Evolutionary conservation across 92 coral and sea anemone genomes (phyloP).

Genomic region (Isaurus tuberculatus): DNA sequence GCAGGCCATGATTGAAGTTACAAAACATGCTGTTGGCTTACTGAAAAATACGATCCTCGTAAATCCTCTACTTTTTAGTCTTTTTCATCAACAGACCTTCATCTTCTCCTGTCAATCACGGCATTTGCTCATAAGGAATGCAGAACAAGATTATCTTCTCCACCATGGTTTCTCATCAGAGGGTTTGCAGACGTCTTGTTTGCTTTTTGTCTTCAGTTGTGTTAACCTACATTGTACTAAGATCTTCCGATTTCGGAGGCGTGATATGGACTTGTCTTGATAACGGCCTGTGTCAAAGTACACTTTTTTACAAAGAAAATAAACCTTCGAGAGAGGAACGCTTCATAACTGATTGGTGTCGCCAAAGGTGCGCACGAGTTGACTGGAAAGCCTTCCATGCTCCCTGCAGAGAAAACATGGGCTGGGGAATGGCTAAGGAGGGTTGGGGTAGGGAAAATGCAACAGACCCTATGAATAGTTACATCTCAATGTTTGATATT

Average conservation of each 20-base stretch:
- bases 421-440: constrained; percentile 51
- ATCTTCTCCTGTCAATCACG: not conserved
- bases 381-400: constrained; percentile 47
- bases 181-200: constrained; percentile 16
- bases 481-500: constrained; percentile 37
- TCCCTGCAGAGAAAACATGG: constrained; percentile 53
- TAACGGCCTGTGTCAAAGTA: not conserved
- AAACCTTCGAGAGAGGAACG: not conserved
- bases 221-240: constrained; percentile 20
- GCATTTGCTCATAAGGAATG: constrained; percentile 11
- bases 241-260: constrained; percentile 14
- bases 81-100: not conserved
- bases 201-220: not conserved
- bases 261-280: constrained; percentile 36
- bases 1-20: no score
- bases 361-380: constrained; percentile 34
- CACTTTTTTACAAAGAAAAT: not conserved
- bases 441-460: constrained; percentile 51
- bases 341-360: constrained; percentile 40
- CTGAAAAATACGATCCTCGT: not conserved
- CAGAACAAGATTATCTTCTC: not conserved
- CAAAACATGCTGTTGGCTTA: no score
- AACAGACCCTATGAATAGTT: constrained; percentile 39
- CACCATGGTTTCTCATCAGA: constrained; percentile 30
- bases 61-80: not conserved